Conservation (phyloP, 2,113 vertebrate species). For the Oxyura jamaicensis region DNA sequence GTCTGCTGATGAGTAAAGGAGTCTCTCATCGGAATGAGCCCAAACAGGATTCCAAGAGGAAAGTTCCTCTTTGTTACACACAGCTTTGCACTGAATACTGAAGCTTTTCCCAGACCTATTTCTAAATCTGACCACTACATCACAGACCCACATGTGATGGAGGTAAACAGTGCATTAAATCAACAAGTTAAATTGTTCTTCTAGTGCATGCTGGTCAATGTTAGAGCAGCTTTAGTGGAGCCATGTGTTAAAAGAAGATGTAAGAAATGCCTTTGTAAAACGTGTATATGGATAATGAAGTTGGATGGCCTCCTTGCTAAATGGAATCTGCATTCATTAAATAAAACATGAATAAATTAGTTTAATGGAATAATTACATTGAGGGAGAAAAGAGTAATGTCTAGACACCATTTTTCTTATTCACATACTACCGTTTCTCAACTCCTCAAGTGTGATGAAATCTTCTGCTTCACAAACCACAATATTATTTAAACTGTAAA, state of each 20-base stretch:
- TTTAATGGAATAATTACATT: neutral
- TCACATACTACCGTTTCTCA: neutral
- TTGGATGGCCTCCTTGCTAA: neutral
- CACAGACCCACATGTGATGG: neutral
- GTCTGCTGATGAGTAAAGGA: neutral
- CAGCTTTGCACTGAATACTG: neutral
- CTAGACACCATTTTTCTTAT: neutral
- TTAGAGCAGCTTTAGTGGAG: neutral
- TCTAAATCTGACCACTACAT: neutral
- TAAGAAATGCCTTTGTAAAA: neutral
- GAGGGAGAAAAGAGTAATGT: neutral
- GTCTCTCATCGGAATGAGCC: neutral
- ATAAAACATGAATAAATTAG: neutral
- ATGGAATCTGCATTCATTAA: neutral
- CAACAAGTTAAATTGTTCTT: neutral
- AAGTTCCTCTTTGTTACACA: neutral
- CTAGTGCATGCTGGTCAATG: neutral
- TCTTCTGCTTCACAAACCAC: neutral
- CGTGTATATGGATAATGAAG: neutral
- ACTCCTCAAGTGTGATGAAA: neutral
- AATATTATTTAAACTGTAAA: neutral
- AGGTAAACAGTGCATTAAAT: neutral
- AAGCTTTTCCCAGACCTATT: neutral
- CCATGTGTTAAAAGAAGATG: neutral
- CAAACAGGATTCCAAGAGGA: fast-evolving